phyloP scores from a whole-genome alignment of 2,113 vertebrate genomes.

The Pipra filicauda region DNA sequence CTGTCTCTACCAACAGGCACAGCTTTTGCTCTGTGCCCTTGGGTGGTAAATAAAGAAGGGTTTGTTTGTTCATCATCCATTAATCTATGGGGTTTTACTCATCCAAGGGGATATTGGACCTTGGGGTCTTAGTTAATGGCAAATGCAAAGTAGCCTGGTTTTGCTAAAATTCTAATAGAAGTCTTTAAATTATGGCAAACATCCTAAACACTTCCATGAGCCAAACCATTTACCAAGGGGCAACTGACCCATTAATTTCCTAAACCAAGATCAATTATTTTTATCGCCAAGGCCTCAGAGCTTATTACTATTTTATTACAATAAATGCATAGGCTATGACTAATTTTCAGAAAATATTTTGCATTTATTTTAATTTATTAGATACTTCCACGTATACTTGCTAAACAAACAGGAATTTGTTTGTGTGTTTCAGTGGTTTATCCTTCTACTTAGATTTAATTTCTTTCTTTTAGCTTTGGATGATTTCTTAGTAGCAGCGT shows the following conservation, averaged over 20 bases:
- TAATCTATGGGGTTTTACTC: not conserved
- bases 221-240: not conserved
- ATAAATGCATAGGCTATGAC: not conserved
- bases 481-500: not conserved
- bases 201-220: not conserved
- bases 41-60: not conserved
- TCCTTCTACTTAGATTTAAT: not conserved
- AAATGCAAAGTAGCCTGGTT: not conserved
- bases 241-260: not conserved
- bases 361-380: not conserved
- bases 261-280: not conserved
- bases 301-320: not conserved
- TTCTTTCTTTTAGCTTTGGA: not conserved
- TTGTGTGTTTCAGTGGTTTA: not conserved
- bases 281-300: not conserved
- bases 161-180: not conserved
- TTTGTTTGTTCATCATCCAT: not conserved
- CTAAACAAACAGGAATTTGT: not conserved
- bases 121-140: not conserved
- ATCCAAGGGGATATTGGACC: not conserved
- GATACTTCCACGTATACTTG: rapidly evolving
- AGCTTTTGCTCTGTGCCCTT: not conserved
- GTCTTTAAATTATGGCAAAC: not conserved
- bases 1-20: not conserved
- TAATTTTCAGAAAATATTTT: not conserved